Percentiles rank a stretch among this genome's conserved stretches.
Conservation (phyloP, 2,113 vertebrate genomes). For the Pangasianodon hypophthalmus region DNA sequence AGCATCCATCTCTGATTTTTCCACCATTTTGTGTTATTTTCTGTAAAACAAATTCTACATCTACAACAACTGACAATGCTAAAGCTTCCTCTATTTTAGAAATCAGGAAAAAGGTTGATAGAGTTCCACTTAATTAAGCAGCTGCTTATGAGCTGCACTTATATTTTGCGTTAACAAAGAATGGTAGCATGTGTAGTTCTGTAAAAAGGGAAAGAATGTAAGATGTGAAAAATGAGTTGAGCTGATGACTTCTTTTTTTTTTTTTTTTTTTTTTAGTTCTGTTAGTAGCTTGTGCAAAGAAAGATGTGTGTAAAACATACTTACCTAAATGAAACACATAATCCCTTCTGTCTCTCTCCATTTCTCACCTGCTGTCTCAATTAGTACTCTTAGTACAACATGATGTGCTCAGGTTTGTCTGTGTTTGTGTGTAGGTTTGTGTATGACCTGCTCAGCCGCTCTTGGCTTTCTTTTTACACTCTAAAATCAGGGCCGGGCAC, state of each 20-base stretch:
- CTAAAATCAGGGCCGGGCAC: constrained; percentile 53
- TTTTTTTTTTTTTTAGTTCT: background rate
- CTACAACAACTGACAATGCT: background rate
- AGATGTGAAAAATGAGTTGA: background rate
- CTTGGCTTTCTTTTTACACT: constrained; percentile 31
- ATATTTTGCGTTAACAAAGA: background rate
- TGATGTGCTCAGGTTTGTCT: background rate
- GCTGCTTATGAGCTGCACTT: constrained; percentile 10
- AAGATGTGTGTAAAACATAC: background rate
- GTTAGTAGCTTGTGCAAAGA: background rate
- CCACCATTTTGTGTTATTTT: background rate
- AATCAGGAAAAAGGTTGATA: background rate
- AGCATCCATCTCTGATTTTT: background rate
- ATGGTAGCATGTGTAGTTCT: constrained; percentile 15
- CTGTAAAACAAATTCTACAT: background rate
- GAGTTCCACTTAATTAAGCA: constrained; percentile 2
- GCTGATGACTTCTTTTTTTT: background rate
- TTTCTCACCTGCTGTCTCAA: constrained; percentile 14
- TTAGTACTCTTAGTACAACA: background rate
- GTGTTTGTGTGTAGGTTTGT: background rate
- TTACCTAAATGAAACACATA: background rate
- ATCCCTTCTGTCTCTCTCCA: background rate
- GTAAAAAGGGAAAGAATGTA: constrained; percentile 28
- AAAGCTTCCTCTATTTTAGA: background rate
- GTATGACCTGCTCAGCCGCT: background rate